Evolutionary conservation across 2,113 vertebrate genomes (phyloP).

Genomic region (Bubo scandiacus): DNA sequence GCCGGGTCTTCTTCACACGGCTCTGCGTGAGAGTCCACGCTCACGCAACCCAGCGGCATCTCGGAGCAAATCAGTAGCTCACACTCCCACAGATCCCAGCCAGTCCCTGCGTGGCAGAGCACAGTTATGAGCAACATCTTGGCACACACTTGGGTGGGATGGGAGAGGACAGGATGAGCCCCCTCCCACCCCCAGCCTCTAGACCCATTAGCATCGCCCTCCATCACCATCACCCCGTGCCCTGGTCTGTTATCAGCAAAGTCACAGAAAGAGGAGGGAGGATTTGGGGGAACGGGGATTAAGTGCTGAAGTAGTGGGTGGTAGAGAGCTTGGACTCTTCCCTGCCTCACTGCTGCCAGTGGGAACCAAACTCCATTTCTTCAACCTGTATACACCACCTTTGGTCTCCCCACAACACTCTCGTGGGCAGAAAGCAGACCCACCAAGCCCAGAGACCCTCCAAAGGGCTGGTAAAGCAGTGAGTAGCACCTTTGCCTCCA

Average conservation of each 20-base stretch:
- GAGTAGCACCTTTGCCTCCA: background rate
- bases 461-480: too few relatives aligned
- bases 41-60: fast-evolving
- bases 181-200: too few relatives aligned
- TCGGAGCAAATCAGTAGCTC: background rate
- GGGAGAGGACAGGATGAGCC: background rate
- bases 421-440: background rate
- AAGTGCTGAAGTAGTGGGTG: background rate
- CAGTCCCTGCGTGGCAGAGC: background rate
- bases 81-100: background rate
- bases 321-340: background rate
- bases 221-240: background rate
- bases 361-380: background rate
- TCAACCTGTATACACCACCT: background rate
- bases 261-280: background rate
- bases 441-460: background rate
- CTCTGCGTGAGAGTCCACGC: background rate
- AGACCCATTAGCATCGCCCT: background rate
- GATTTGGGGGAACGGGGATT: background rate
- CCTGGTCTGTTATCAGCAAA: background rate
- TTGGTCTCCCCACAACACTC: too few relatives aligned
- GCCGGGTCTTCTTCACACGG: background rate
- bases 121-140: background rate
- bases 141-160: background rate
- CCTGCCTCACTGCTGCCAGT: background rate